Evolutionary conservation across 2,888 invertebrate species (phyloP), one percentile per base, ranked within the genome.

Genomic region (Melieria crassipennis): DNA sequence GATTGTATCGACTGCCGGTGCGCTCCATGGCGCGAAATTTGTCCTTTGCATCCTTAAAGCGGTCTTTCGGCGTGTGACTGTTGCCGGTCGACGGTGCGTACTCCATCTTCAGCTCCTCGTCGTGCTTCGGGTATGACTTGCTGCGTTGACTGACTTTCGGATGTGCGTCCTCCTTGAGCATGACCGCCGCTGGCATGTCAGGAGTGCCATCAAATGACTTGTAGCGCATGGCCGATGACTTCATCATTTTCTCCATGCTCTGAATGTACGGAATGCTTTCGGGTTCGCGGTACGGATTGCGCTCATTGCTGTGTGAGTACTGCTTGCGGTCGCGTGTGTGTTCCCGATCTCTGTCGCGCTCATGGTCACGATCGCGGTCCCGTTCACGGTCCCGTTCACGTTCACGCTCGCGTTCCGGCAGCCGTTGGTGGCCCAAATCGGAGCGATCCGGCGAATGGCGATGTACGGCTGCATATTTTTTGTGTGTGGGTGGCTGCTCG

Each of bases 1-100:
- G 10, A 7, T 84, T 81, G 73, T 92, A 89, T n/a, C 83, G 83
- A 69, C 77, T 79, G n/a, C 79, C 75, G 30, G 78, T 76, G 55
- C 80, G 82, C 83, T 95, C 95, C 86, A 95, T 89, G 75, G 93
- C 91, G 84, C 92, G 89, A 83, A 95, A 95, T 86, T 94, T 94
- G 81, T 95, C 94, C 85, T 94, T 94, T 61, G 95, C 94, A 79
- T 94, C 94, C 79, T 93, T 92, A 87, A 95, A 94, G 72, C 94
- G 89, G 80, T 94, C 94, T 78, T 92, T 91, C 0, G 94, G 94
- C 2, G 92, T 90, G 65, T 79, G 80, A 46, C 75, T 75, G 50
- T 63, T 57, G 4, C 57, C n/a, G 7, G 60, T 58, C 4, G 77
- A 66, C 13, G 68, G 71, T 10, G 69, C 75, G 65, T 75, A 75